A percentile compares a stretch with the other conserved stretches of the same genome.
These are phyloP conservation scores for Lanius collurio DNA, from an alignment of 2,113 vertebrate species.

Conservation along the genomic window DNA sequence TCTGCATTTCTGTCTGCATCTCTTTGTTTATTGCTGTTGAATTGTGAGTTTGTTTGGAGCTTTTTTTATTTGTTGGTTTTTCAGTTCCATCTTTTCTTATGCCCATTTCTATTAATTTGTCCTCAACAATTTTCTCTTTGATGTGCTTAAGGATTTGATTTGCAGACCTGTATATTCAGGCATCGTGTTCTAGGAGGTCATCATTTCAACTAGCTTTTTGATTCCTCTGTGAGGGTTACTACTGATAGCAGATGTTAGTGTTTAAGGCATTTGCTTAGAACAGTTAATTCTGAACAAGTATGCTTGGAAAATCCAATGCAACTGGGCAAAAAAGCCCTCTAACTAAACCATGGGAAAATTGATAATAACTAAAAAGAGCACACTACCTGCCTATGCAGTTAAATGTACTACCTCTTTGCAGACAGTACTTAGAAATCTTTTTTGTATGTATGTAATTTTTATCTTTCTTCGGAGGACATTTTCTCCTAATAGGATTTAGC, in stretches of 20 bases:
- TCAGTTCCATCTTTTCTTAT: neutral
- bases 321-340: fast-evolving
- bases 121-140: neutral
- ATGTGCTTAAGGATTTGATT: neutral
- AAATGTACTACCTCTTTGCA: neutral
- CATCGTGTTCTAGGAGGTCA: neutral
- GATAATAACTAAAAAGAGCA: neutral
- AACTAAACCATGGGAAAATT: neutral
- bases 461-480: neutral
- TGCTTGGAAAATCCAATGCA: neutral
- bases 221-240: neutral
- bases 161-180: neutral
- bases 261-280: neutral
- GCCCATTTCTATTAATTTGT: neutral
- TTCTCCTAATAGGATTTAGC: neutral
- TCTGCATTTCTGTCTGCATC: neutral
- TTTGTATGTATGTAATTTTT: neutral
- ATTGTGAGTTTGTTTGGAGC: neutral
- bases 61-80: neutral
- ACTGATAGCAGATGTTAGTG: neutral
- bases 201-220: neutral
- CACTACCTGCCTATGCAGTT: neutral
- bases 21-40: neutral
- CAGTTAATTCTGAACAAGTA: neutral
- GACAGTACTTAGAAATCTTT: neutral